Conservation (phyloP, 2,888 invertebrate species). For the Eristalinus aeneus region DNA sequence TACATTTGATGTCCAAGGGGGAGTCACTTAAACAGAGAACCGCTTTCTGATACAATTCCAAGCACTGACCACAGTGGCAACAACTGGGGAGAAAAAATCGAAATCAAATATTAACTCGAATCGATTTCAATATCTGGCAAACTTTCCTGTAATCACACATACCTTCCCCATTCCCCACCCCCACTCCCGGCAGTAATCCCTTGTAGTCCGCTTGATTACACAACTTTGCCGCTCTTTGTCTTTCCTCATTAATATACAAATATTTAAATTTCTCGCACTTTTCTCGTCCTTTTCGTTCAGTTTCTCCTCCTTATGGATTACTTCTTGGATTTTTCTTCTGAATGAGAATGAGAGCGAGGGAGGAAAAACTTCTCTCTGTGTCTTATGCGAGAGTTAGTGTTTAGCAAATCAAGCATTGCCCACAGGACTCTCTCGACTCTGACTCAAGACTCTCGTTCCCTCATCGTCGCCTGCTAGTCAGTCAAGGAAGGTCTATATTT, state of each 20-base stretch:
- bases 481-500: background rate
- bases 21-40: background rate
- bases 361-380: background rate
- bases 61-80: no score
- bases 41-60: no score
- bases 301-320: background rate
- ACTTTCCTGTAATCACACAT: background rate
- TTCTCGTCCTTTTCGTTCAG: background rate
- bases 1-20: background rate
- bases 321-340: background rate
- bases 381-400: constrained; percentile 6
- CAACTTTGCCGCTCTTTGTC: constrained; percentile 6
- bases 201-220: constrained; percentile 10
- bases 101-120: background rate
- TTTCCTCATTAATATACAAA: constrained; percentile 40
- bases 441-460: background rate
- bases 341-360: background rate
- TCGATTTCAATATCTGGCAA: background rate
- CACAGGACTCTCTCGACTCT: background rate
- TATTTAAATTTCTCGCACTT: constrained; percentile 41
- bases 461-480: background rate
- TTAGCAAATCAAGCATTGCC: constrained; percentile 1
- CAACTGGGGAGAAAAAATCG: background rate
- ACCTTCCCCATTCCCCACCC: constrained; percentile 8
- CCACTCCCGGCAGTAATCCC: no score